Evolutionary conservation across 2,797 vertebrate species (phyloP).

Genomic region (Takifugu ocellatus): DNA sequence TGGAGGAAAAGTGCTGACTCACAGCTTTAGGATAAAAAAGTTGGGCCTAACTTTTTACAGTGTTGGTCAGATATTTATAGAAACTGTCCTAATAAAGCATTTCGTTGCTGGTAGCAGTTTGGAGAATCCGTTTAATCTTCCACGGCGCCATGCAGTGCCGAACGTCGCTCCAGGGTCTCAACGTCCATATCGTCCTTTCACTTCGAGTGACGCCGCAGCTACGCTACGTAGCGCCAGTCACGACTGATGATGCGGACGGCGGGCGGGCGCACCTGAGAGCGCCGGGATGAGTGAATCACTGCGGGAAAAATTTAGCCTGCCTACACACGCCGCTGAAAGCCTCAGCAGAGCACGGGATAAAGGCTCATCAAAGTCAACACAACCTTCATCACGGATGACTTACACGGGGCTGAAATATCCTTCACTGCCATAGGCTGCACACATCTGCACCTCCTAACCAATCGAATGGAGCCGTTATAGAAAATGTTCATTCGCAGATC

Average conservation of each 20-base stretch:
- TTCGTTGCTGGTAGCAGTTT: too few relatives aligned
- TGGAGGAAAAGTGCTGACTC: slow-evolving; percentile 3
- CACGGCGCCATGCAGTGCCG: too few relatives aligned
- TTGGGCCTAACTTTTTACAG: too few relatives aligned
- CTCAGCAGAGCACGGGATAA: slow-evolving; percentile 1
- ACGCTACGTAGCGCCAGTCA: too few relatives aligned
- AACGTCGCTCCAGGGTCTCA: too few relatives aligned
- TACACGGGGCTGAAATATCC: slow-evolving; percentile 22
- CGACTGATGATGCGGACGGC: too few relatives aligned
- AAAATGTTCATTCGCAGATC: not conserved
- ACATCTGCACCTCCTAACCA: slow-evolving; percentile 7
- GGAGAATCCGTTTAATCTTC: too few relatives aligned
- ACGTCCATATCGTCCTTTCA: too few relatives aligned
- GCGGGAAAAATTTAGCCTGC: slow-evolving; percentile 19
- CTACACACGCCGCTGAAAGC: slow-evolving; percentile 1
- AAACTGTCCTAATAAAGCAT: too few relatives aligned
- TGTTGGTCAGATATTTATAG: too few relatives aligned
- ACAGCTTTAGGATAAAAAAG: not conserved
- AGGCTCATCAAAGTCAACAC: slow-evolving; percentile 25
- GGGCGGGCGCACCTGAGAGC: slow-evolving; percentile 8
- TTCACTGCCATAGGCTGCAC: not conserved
- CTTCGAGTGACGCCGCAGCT: too few relatives aligned
- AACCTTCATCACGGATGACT: slow-evolving; percentile 30
- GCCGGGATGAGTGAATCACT: slow-evolving; percentile 25
- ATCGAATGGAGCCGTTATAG: not conserved